Evolutionary conservation across 2,113 vertebrate species (phyloP).

Genomic region (Neodontobutis hainanensis): DNA sequence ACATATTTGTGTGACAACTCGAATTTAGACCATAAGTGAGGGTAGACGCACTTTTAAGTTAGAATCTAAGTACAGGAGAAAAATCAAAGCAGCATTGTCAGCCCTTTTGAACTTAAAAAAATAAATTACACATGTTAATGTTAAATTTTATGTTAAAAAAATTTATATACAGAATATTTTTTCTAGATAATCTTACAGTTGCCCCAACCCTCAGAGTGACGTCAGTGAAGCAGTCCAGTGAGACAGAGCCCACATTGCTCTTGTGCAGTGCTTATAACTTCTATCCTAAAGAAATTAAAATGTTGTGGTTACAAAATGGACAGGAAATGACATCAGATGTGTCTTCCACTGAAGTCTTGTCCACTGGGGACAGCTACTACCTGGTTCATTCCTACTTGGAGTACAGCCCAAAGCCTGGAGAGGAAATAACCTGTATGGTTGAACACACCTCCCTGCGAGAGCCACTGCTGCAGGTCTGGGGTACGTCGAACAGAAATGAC

Average conservation of each 20-base stretch:
- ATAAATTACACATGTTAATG: no score
- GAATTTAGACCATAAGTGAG: no score
- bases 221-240: not conserved
- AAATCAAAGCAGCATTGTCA: no score
- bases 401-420: not conserved
- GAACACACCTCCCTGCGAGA: not conserved
- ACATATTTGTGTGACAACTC: no score
- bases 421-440: conserved; percentile 22
- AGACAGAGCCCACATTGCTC: no score
- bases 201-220: conserved; percentile 18
- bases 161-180: not conserved
- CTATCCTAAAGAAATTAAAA: conserved; percentile 16
- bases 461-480: not conserved
- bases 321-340: conserved; percentile 2
- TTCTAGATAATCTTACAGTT: not conserved
- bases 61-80: no score
- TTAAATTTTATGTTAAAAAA: no score
- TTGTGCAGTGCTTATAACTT: no score
- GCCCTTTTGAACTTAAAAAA: no score
- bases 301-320: conserved; percentile 16
- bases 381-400: conserved; percentile 22
- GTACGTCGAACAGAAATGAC: no score
- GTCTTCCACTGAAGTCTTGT: not conserved
- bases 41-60: no score
- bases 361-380: conserved; percentile 8